Evolutionary conservation across 2,888 invertebrate species (phyloP).

Genomic region (Torymus texanus): DNA sequence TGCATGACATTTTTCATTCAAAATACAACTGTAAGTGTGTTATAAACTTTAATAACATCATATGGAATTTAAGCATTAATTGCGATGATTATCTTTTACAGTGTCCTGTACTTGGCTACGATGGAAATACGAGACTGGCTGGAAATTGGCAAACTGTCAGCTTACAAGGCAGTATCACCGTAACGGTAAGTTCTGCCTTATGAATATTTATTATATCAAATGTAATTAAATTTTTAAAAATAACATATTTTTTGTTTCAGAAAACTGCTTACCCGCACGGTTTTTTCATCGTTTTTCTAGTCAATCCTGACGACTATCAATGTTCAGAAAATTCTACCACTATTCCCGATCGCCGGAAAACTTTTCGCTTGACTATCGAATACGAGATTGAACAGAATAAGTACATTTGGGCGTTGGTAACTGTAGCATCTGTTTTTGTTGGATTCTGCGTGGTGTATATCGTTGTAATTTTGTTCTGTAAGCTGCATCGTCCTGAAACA

Average conservation of each 20-base stretch:
- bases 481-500: too few species aligned
- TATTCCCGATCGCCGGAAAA: slow-evolving; percentile 72
- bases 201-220: background rate
- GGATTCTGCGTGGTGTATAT: slow-evolving; percentile 61
- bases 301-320: slow-evolving; percentile 77
- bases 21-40: slow-evolving; percentile 79
- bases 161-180: slow-evolving; percentile 84
- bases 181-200: slow-evolving; percentile 78
- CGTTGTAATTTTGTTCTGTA: too few species aligned
- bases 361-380: slow-evolving; percentile 76
- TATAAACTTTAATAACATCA: too few species aligned
- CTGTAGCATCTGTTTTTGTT: slow-evolving; percentile 78
- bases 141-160: slow-evolving; percentile 88
- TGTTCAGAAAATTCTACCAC: slow-evolving; percentile 64
- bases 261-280: slow-evolving; percentile 81
- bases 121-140: slow-evolving; percentile 84
- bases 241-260: slow-evolving; percentile 74
- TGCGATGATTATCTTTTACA: slow-evolving; percentile 72
- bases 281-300: slow-evolving; percentile 86
- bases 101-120: slow-evolving; percentile 91
- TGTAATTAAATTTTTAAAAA: background rate
- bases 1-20: slow-evolving; percentile 90
- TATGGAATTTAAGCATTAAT: background rate
- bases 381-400: slow-evolving; percentile 81
- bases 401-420: slow-evolving; percentile 81